These are phyloP conservation scores for Hemithea aestivaria DNA, from an alignment of 2,888 invertebrate genomes.

Conservation along the genomic window DNA sequence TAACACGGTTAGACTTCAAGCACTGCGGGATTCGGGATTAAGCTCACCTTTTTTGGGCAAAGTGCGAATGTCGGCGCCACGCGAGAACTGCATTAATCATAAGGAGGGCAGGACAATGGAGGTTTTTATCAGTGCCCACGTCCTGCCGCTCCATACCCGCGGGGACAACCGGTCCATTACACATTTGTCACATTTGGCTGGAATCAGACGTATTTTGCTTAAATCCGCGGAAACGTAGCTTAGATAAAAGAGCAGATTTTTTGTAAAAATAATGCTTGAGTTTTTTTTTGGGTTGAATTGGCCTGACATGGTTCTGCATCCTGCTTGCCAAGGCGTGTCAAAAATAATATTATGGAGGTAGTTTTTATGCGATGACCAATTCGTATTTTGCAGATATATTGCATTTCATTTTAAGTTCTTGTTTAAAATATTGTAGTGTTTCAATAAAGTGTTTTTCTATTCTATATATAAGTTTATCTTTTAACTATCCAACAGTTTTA, in stretches of 20 bases:
- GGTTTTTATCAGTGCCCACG: slow-evolving; percentile 48
- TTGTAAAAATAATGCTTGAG: too few species aligned
- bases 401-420: too few species aligned
- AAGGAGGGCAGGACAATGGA: slow-evolving; percentile 49
- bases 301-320: too few species aligned
- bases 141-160: slow-evolving; percentile 34
- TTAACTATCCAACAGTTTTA: too few species aligned
- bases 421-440: too few species aligned
- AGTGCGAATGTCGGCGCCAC: slow-evolving; percentile 46
- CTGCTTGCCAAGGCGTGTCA: too few species aligned
- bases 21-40: slow-evolving; percentile 8
- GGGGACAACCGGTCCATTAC: slow-evolving; percentile 40
- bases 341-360: too few species aligned
- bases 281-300: too few species aligned
- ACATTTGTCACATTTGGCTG: slow-evolving; percentile 48
- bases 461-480: too few species aligned
- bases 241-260: slow-evolving; percentile 15
- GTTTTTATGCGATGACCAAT: too few species aligned
- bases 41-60: slow-evolving; percentile 10
- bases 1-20: neutral
- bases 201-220: slow-evolving; percentile 29
- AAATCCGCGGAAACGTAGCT: slow-evolving; percentile 16
- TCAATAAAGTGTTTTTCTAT: too few species aligned
- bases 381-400: too few species aligned
- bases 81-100: slow-evolving; percentile 64